Percentiles rank a stretch among this genome's conserved stretches.
Evolutionary conservation across 1,140 invertebrate species (phyloP).

Genomic region (Ephestia elutella): DNA sequence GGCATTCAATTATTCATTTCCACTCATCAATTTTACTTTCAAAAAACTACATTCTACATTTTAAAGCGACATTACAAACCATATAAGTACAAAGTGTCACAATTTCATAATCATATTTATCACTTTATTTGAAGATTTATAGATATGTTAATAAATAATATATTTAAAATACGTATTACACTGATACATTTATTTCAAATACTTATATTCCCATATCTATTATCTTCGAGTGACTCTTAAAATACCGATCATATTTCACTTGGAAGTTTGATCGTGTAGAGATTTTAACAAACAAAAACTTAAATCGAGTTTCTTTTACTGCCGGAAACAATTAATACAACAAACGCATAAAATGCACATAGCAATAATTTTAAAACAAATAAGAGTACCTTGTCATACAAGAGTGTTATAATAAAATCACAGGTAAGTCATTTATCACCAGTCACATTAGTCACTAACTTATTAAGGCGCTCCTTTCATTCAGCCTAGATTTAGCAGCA

Average conservation of each 20-base stretch:
- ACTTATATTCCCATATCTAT: too few species aligned
- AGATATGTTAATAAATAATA: too few species aligned
- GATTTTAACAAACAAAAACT: not conserved
- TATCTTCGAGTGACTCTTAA: too few species aligned
- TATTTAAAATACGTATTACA: too few species aligned
- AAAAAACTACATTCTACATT: conserved; percentile 8
- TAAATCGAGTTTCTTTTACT: not conserved
- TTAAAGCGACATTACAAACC: conserved; percentile 6
- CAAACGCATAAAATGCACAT: not conserved
- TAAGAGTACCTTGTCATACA: conserved; percentile 57
- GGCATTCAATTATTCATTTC: conserved; percentile 4
- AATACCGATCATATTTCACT: not conserved
- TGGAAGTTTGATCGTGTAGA: too few species aligned
- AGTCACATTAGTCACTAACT: conserved; percentile 20
- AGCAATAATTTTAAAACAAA: conserved; percentile 12
- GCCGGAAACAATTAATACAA: not conserved
- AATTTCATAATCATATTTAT: too few species aligned
- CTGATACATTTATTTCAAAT: too few species aligned
- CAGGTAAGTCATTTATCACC: conserved; percentile 64
- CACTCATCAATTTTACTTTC: not conserved
- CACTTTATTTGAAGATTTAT: too few species aligned
- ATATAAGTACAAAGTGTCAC: conserved; percentile 2
- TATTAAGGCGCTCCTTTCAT: not conserved
- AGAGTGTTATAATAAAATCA: conserved; percentile 66
- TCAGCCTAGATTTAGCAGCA: not conserved